Percentiles rank a stretch among this genome's conserved stretches.
These are phyloP conservation scores for Leptoclinus maculatus DNA, from an alignment of 2,797 vertebrate species.

Conservation along the genomic window DNA sequence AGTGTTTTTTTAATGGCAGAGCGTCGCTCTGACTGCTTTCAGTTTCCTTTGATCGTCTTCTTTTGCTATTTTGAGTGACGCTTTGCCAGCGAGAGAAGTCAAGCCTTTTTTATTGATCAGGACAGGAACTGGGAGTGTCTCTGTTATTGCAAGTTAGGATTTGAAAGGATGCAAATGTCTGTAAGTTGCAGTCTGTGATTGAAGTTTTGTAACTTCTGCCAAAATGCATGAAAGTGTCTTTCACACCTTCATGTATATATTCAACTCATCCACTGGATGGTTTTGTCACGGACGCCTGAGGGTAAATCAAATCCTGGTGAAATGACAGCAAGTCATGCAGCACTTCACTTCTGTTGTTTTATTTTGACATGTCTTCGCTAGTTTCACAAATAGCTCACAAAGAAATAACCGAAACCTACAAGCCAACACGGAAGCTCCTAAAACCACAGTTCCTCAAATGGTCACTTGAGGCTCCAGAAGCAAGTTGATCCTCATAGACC, in stretches of 20 bases:
- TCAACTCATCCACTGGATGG: no score
- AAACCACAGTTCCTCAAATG: no score
- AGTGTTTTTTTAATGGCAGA: not conserved
- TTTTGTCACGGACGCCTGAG: not conserved
- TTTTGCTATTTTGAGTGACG: not conserved
- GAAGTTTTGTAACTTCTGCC: not conserved
- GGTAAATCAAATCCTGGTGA: not conserved
- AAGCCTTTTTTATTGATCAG: not conserved
- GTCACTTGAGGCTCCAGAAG: no score
- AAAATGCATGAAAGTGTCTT: not conserved
- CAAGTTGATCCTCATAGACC: no score
- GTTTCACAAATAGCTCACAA: not conserved
- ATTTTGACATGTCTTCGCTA: not conserved
- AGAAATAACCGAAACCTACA: not conserved
- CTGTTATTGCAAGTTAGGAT: not conserved
- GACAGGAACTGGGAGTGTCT: not conserved
- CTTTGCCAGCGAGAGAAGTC: not conserved
- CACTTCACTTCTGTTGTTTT: not conserved
- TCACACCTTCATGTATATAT: no score
- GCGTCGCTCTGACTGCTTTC: not conserved
- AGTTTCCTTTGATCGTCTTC: not conserved
- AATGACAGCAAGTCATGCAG: not conserved
- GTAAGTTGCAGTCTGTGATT: not conserved
- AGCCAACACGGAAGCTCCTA: no score
- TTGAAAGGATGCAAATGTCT: not conserved